phyloP scores from a whole-genome alignment of 2,888 invertebrate genomes.

The Tetranychus truncatus region DNA sequence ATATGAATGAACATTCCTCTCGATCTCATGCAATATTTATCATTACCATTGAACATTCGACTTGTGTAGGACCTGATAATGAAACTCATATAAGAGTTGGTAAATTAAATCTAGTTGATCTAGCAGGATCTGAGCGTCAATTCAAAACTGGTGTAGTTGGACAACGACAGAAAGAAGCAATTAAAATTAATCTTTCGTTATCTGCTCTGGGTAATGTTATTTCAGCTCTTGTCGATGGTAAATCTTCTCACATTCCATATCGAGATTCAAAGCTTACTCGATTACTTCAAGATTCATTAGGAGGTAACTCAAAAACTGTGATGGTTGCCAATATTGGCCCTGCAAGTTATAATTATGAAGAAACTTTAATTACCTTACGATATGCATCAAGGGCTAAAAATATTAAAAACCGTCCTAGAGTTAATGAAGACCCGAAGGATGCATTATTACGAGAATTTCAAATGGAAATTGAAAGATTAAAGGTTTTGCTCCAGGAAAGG shows the following conservation, averaged over 20 bases:
- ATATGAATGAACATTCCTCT: constrained; percentile 97
- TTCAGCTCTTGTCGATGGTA: constrained; percentile 77
- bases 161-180: constrained; percentile 78
- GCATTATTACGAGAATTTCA: constrained; percentile 86
- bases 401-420: constrained; percentile 92
- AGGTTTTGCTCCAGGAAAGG: constrained; percentile 30
- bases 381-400: constrained; percentile 95
- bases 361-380: constrained; percentile 82
- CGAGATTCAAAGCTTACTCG: constrained; percentile 64
- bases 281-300: constrained; percentile 85
- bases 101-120: constrained; percentile 85
- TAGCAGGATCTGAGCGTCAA: constrained; percentile 94
- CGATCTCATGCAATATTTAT: constrained; percentile 95
- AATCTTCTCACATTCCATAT: constrained; percentile 87
- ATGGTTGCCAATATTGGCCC: constrained; percentile 99
- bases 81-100: constrained; percentile 52
- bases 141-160: constrained; percentile 89
- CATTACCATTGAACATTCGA: constrained; percentile 75
- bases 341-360: constrained; percentile 91
- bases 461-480: constrained; percentile 54
- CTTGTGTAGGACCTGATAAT: constrained; percentile 4
- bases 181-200: constrained; percentile 87
- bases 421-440: constrained; percentile 98
- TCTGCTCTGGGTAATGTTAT: constrained; percentile 97
- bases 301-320: constrained; percentile 89